phyloP scores from a whole-genome alignment of 2,888 invertebrate genomes.

The Nomada hirtipes region DNA sequence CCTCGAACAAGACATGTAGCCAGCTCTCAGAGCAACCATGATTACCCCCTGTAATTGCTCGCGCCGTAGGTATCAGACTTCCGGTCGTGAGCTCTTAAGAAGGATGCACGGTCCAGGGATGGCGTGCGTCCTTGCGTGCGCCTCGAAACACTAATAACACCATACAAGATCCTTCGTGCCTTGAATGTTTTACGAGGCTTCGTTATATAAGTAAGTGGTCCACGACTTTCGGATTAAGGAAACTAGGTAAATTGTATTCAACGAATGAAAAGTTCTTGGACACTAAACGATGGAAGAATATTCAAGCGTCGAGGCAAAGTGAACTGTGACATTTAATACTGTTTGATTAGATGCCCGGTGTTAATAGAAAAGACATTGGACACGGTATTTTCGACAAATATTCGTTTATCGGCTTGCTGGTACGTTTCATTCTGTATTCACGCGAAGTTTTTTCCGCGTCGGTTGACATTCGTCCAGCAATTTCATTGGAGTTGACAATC shows the following conservation, averaged over 20 bases:
- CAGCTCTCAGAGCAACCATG: constrained; percentile 57
- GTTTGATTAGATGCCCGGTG: too few relatives aligned
- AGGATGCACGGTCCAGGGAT: constrained; percentile 51
- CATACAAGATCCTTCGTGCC: neutral
- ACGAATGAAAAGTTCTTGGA: neutral
- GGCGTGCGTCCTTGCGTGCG: constrained; percentile 49
- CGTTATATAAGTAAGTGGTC: neutral
- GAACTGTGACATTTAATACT: neutral
- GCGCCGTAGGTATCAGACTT: constrained; percentile 60
- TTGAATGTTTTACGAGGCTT: neutral
- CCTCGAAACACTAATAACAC: constrained; percentile 16
- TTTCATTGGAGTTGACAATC: constrained; percentile 8
- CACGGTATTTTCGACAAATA: neutral
- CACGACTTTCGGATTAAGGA: neutral
- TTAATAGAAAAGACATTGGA: too few relatives aligned
- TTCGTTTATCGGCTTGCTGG: neutral
- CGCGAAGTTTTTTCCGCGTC: neutral
- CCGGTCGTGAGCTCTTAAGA: constrained; percentile 52
- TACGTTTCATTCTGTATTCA: neutral
- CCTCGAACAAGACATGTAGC: constrained; percentile 52
- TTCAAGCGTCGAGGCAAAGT: neutral
- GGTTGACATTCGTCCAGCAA: constrained; percentile 3
- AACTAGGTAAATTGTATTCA: neutral
- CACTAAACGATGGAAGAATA: neutral
- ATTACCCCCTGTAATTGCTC: constrained; percentile 66